phyloP scores from a whole-genome alignment of 2,797 vertebrate genomes.

The Ptychobarbus kaznakovi region DNA sequence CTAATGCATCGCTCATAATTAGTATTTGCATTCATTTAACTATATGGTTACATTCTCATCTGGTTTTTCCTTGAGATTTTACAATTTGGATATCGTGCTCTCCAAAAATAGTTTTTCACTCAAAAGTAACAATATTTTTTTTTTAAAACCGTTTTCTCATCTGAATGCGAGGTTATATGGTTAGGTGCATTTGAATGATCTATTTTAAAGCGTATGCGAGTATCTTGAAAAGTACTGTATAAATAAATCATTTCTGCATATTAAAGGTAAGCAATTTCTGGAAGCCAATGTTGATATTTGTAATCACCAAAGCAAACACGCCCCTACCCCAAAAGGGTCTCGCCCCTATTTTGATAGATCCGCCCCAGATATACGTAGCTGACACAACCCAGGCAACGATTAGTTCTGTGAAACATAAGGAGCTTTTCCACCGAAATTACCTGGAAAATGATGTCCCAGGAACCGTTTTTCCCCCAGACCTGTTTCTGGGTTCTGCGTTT shows the following conservation, averaged over 20 bases:
- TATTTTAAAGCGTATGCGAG: background rate
- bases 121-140: background rate
- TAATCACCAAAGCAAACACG: too few relatives aligned
- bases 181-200: background rate
- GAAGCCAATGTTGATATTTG: too few relatives aligned
- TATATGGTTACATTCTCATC: too few relatives aligned
- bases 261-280: background rate
- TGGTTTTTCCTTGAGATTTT: background rate
- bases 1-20: constrained; percentile 13
- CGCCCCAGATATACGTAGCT: too few relatives aligned
- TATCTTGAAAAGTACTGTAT: background rate
- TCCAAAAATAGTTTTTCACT: background rate
- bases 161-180: background rate
- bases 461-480: too few relatives aligned
- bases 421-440: too few relatives aligned
- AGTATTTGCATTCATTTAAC: background rate
- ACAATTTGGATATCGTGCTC: background rate
- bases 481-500: too few relatives aligned
- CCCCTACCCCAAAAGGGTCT: too few relatives aligned
- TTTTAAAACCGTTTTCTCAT: background rate
- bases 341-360: too few relatives aligned
- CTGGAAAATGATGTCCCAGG: too few relatives aligned
- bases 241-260: background rate
- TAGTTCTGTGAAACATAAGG: too few relatives aligned
- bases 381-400: too few relatives aligned